Percentiles rank a stretch among this genome's conserved stretches.
phyloP scores from a whole-genome alignment of 2,113 vertebrate species.

The Chionis minor region DNA sequence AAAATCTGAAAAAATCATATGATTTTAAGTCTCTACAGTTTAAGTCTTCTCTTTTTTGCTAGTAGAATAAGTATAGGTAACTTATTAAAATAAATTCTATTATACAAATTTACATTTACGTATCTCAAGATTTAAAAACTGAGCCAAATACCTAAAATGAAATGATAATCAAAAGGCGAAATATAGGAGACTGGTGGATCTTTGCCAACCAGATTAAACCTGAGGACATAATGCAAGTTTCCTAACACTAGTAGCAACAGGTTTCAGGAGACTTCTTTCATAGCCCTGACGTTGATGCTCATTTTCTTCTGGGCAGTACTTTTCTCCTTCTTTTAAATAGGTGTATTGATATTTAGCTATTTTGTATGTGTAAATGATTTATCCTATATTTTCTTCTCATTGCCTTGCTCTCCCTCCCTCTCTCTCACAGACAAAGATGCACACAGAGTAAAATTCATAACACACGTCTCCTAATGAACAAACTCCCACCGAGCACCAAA shows the following conservation, averaged over 20 bases:
- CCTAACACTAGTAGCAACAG: slow-evolving; percentile 11
- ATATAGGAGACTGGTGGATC: background rate
- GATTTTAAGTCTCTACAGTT: background rate
- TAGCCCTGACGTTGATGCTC: background rate
- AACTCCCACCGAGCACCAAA: slow-evolving; percentile 60
- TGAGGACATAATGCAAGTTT: background rate
- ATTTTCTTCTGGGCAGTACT: background rate
- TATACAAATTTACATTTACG: background rate
- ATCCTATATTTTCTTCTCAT: background rate
- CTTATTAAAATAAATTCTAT: background rate
- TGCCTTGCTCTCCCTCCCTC: background rate
- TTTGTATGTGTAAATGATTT: slow-evolving; percentile 16
- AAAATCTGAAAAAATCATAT: background rate
- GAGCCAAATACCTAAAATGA: background rate
- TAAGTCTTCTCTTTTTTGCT: background rate
- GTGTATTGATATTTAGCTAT: background rate
- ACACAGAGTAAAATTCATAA: slow-evolving; percentile 54
- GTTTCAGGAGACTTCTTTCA: background rate
- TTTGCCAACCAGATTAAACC: background rate
- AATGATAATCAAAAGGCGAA: background rate
- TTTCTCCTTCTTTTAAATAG: background rate
- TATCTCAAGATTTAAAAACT: background rate
- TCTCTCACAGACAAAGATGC: slow-evolving; percentile 17
- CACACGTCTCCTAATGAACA: slow-evolving; percentile 52
- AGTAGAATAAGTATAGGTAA: background rate